A percentile compares a stretch with the other conserved stretches of the same genome.
Conservation (phyloP, 2,113 vertebrate genomes). For the Haemorhous mexicanus region DNA sequence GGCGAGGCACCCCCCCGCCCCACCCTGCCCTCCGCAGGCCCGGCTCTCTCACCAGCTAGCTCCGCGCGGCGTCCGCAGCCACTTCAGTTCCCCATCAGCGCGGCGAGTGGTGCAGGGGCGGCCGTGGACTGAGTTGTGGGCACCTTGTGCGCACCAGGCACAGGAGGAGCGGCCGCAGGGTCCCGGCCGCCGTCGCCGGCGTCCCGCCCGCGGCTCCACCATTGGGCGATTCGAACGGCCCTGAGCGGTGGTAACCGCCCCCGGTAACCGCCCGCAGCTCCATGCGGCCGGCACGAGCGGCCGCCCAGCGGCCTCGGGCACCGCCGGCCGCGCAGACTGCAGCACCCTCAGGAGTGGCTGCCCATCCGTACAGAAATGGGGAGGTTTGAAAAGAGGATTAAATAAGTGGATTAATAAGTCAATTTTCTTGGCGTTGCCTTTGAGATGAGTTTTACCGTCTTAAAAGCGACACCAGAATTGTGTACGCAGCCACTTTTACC, state of each 20-base stretch:
- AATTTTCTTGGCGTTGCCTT: background rate
- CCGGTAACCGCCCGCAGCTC: background rate
- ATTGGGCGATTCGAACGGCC: background rate
- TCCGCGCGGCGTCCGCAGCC: background rate
- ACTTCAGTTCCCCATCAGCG: background rate
- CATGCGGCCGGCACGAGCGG: background rate
- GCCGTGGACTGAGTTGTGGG: background rate
- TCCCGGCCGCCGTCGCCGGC: background rate
- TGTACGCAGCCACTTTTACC: background rate
- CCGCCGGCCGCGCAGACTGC: background rate
- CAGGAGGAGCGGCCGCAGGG: background rate
- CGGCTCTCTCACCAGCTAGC: background rate
- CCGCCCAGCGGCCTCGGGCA: background rate
- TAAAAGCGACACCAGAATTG: background rate
- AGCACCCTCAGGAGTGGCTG: accelerated
- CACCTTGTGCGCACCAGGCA: background rate
- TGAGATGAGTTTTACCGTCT: background rate
- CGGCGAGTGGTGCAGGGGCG: background rate
- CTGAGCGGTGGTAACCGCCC: background rate
- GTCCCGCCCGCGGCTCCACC: background rate
- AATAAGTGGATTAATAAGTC: background rate
- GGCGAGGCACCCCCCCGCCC: background rate
- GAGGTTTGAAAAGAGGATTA: background rate
- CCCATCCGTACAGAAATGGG: accelerated
- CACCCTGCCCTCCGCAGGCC: no score